These are phyloP conservation scores for Diplosoma virens DNA, from an alignment of 23 tunicate species.

Conservation along the genomic window DNA sequence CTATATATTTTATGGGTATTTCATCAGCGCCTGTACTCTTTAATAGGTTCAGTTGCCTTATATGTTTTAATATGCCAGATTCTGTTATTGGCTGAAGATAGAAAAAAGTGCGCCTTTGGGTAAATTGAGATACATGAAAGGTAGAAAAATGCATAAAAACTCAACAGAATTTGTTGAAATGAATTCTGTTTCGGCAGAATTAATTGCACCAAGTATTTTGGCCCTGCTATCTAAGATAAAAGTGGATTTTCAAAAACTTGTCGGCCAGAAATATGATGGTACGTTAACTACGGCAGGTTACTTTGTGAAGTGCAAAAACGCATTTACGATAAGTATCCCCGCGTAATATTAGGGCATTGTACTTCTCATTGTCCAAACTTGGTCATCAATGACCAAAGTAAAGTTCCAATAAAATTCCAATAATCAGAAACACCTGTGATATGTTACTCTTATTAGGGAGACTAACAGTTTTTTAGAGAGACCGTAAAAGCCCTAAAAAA, in stretches of 20 bases:
- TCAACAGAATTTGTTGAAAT: not conserved
- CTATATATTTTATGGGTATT: too few relatives aligned
- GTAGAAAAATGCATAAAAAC: too few relatives aligned
- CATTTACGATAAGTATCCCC: not conserved
- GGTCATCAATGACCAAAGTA: not conserved
- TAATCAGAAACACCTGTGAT: not conserved
- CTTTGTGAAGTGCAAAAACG: not conserved
- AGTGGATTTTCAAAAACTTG: not conserved
- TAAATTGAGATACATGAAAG: too few relatives aligned
- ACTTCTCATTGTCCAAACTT: not conserved
- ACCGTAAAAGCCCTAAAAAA: not conserved
- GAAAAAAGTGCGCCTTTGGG: too few relatives aligned
- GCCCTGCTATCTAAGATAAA: not conserved
- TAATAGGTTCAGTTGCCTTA: too few relatives aligned
- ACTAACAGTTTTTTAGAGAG: not conserved
- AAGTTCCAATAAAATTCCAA: not conserved
- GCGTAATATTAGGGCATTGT: not conserved
- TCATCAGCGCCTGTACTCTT: too few relatives aligned
- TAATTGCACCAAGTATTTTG: not conserved
- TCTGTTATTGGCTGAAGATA: too few relatives aligned
- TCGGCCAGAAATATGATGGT: not conserved
- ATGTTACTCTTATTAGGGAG: not conserved
- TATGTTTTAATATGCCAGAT: too few relatives aligned
- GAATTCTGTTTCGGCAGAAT: not conserved
- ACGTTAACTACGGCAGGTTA: not conserved